These are phyloP conservation scores for Periophthalmodon schlosseri DNA, from an alignment of 2,113 vertebrate species.

Conservation along the genomic window DNA sequence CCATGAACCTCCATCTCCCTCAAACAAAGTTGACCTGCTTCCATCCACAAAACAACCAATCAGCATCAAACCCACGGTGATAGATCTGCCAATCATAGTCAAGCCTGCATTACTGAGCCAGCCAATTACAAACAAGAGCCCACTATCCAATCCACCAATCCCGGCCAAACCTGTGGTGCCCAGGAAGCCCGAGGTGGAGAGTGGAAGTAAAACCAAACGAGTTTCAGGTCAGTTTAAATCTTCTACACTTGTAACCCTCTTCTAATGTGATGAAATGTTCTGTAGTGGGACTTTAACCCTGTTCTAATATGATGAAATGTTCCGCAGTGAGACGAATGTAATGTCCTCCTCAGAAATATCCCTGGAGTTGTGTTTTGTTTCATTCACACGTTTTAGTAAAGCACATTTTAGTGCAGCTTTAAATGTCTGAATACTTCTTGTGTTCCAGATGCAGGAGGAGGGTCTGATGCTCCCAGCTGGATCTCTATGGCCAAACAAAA, in stretches of 20 bases:
- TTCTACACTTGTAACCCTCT: too few relatives aligned
- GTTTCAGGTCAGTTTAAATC: conserved; percentile 59
- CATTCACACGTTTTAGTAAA: too few relatives aligned
- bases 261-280: too few relatives aligned
- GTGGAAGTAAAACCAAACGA: conserved; percentile 56
- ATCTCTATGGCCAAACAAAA: conserved; percentile 84
- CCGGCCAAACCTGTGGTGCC: conserved; percentile 61
- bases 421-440: too few relatives aligned
- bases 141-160: conserved; percentile 26
- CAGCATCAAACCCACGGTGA: not conserved
- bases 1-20: conserved; percentile 23
- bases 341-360: too few relatives aligned
- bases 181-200: conserved; percentile 66
- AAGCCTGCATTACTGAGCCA: not conserved
- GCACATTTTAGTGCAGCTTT: too few relatives aligned
- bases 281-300: too few relatives aligned
- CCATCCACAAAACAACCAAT: not conserved
- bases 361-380: too few relatives aligned
- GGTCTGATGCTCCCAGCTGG: conserved; percentile 79
- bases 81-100: not conserved
- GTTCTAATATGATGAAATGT: too few relatives aligned
- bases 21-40: not conserved
- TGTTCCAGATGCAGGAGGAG: conserved; percentile 44
- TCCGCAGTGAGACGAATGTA: too few relatives aligned
- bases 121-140: not conserved